Conservation (phyloP, 2,888 invertebrate genomes). For the Agriopis aurantiaria region DNA sequence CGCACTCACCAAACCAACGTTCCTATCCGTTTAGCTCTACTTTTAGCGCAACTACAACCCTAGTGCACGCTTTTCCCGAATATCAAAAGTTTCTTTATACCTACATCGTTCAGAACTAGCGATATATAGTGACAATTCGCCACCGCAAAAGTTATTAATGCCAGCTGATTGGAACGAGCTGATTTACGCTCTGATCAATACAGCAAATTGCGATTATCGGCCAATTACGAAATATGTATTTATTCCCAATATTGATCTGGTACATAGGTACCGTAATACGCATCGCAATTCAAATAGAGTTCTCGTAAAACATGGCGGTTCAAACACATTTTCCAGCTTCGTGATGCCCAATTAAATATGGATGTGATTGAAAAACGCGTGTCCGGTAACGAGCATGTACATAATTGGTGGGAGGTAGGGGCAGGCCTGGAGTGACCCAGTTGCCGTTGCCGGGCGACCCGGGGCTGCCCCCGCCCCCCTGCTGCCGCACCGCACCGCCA, state of each 20-base stretch:
- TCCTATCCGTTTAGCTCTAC: neutral
- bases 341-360: slow-evolving; percentile 87
- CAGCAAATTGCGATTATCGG: slow-evolving; percentile 14
- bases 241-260: slow-evolving; percentile 32
- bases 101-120: neutral
- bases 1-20: neutral
- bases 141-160: slow-evolving; percentile 10
- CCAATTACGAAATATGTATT: slow-evolving; percentile 29
- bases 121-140: neutral
- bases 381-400: slow-evolving; percentile 87
- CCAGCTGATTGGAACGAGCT: slow-evolving; percentile 22
- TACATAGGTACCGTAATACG: slow-evolving; percentile 43
- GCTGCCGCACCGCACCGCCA: slow-evolving; percentile 53
- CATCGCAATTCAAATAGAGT: slow-evolving; percentile 69
- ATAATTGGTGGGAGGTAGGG: slow-evolving; percentile 83
- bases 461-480: slow-evolving; percentile 62
- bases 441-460: slow-evolving; percentile 84
- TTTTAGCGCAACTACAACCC: neutral
- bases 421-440: slow-evolving; percentile 84
- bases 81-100: slow-evolving; percentile 2
- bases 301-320: slow-evolving; percentile 77
- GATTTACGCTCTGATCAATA: slow-evolving; percentile 21
- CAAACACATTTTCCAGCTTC: slow-evolving; percentile 83
- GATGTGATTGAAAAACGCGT: slow-evolving; percentile 87
- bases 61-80: neutral